These are phyloP conservation scores for Meloidogyne chitwoodi DNA, from an alignment of 1,140 invertebrate species.

Conservation along the genomic window DNA sequence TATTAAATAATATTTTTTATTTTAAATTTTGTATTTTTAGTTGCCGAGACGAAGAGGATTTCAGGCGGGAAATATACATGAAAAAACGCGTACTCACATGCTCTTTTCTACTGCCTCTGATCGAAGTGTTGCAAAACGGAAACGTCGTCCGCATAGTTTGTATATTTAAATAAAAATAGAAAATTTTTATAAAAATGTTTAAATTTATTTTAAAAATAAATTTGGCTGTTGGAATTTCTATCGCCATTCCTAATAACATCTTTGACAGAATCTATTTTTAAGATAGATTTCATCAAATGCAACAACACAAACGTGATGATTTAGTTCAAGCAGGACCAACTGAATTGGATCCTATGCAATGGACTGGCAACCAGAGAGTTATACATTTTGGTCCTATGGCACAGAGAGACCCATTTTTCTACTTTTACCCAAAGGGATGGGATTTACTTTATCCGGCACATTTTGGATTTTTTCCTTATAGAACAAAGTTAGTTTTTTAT, in stretches of 20 bases:
- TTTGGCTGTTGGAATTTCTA: no score
- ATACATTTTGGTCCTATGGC: slow-evolving; percentile 60
- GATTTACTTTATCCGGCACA: slow-evolving; percentile 58
- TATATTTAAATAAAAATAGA: neutral
- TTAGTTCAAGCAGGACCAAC: slow-evolving; percentile 52
- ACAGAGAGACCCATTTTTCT: slow-evolving; percentile 59
- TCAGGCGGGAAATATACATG: slow-evolving; percentile 40
- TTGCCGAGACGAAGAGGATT: slow-evolving; percentile 50
- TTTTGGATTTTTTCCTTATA: slow-evolving; percentile 59
- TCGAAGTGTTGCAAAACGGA: slow-evolving; percentile 49
- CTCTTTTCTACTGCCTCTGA: slow-evolving; percentile 56
- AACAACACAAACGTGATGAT: slow-evolving; percentile 58
- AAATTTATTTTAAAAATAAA: no score
- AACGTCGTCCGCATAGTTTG: slow-evolving; percentile 56
- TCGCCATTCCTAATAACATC: no score
- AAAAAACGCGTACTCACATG: slow-evolving; percentile 56
- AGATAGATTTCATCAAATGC: slow-evolving; percentile 57
- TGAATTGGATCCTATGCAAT: slow-evolving; percentile 52
- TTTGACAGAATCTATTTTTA: slow-evolving; percentile 3
- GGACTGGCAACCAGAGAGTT: slow-evolving; percentile 58
- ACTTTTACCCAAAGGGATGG: slow-evolving; percentile 60
- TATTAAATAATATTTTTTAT: slow-evolving; percentile 21
- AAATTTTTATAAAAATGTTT: neutral
- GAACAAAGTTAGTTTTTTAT: slow-evolving; percentile 47
- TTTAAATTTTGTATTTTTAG: slow-evolving; percentile 30